These are phyloP conservation scores for Melanotaenia boesemani DNA, from an alignment of 2,797 vertebrate genomes.

Conservation along the genomic window DNA sequence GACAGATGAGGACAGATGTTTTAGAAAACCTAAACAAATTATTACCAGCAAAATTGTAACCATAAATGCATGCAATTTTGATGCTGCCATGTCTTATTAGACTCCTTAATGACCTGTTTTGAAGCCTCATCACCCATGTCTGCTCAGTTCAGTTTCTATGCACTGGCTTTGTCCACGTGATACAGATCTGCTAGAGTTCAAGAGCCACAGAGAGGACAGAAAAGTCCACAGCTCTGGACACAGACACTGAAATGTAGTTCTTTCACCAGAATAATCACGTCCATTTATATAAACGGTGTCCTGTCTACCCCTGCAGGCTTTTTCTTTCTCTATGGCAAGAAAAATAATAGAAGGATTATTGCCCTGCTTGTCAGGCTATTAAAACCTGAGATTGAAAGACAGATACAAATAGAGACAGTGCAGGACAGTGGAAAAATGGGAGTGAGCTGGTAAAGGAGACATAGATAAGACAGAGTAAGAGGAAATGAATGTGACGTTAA, in stretches of 20 bases:
- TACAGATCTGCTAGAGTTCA: conserved; percentile 12
- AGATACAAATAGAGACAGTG: conserved; percentile 49
- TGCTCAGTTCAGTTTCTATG: conserved; percentile 1
- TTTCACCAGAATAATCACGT: conserved; percentile 67
- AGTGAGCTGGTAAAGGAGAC: conserved; percentile 24
- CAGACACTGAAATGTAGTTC: conserved; percentile 32
- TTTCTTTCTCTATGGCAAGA: conserved; percentile 44
- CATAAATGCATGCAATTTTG: neutral
- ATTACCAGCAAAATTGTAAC: neutral
- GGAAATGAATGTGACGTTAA: conserved; percentile 53
- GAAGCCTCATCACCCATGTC: neutral
- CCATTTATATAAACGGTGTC: conserved; percentile 61
- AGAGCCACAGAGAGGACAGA: neutral
- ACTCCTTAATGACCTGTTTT: neutral
- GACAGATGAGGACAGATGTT: conserved; percentile 17
- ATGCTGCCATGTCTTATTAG: too few relatives aligned
- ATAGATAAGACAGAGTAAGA: conserved; percentile 33
- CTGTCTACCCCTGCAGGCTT: conserved; percentile 39
- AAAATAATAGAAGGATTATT: conserved; percentile 71
- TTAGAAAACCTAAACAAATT: conserved; percentile 5
- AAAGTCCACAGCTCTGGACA: conserved; percentile 30
- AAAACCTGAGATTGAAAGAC: conserved; percentile 63
- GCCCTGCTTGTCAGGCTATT: conserved; percentile 62
- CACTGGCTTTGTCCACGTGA: conserved; percentile 3
- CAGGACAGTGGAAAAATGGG: neutral